Conservation (phyloP, 2,888 invertebrate species). For the Parnassius apollo region DNA sequence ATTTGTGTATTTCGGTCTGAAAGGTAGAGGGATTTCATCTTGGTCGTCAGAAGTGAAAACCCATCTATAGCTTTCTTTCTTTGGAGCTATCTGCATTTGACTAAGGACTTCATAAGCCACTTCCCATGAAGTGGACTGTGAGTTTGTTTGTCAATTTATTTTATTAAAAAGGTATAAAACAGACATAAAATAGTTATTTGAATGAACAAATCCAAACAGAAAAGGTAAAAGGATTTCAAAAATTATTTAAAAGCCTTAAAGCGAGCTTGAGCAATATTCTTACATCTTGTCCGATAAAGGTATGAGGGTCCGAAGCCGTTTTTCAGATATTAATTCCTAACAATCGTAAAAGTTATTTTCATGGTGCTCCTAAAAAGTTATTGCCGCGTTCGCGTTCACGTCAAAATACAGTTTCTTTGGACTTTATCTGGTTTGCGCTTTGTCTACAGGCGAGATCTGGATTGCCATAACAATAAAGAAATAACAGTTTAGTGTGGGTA, state of each 20-base stretch:
- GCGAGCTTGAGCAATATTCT: constrained; percentile 22
- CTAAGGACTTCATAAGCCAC: too few relatives aligned
- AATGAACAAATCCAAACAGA: background rate
- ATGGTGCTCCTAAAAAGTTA: constrained; percentile 73
- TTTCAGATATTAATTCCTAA: constrained; percentile 78
- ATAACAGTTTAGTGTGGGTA: constrained; percentile 53
- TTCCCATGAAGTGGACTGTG: too few relatives aligned
- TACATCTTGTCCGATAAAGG: constrained; percentile 54
- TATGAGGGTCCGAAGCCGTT: constrained; percentile 67
- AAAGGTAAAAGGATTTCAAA: background rate
- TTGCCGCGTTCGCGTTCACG: constrained; percentile 55
- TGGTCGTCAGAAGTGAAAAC: too few relatives aligned
- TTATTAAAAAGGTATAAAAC: constrained; percentile 46
- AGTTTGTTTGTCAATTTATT: too few relatives aligned
- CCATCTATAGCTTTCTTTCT: too few relatives aligned
- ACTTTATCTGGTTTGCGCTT: constrained; percentile 64
- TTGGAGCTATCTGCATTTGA: too few relatives aligned
- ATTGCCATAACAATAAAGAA: constrained; percentile 60
- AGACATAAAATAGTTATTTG: constrained; percentile 31
- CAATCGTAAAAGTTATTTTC: constrained; percentile 77
- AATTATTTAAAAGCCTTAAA: constrained; percentile 12
- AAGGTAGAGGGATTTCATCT: too few relatives aligned
- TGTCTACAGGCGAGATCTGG: constrained; percentile 56
- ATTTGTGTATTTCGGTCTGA: too few relatives aligned
- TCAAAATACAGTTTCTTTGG: constrained; percentile 65